These are phyloP conservation scores for Rhegmatorhina hoffmannsi DNA, from an alignment of 2,113 vertebrate species.

Conservation along the genomic window DNA sequence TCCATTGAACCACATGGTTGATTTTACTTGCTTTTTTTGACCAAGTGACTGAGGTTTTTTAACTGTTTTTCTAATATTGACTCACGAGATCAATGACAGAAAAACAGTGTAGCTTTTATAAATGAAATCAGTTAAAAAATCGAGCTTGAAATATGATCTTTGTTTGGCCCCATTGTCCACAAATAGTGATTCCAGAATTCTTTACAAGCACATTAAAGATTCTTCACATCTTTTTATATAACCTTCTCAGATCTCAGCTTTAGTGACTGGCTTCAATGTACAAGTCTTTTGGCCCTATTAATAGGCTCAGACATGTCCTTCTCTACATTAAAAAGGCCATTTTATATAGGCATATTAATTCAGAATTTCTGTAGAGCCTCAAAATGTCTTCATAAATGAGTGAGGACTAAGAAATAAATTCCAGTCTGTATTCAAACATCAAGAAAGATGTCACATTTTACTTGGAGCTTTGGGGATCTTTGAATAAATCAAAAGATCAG, in stretches of 20 bases:
- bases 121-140: not conserved
- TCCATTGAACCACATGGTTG: not conserved
- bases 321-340: not conserved
- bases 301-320: not conserved
- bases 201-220: conserved; percentile 1
- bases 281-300: not conserved
- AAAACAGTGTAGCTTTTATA: not conserved
- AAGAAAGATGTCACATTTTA: not conserved
- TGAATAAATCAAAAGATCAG: not conserved
- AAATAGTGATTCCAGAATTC: not conserved
- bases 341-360: not conserved
- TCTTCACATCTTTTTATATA: not conserved
- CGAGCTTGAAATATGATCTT: not conserved
- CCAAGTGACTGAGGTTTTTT: not conserved
- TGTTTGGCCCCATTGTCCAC: not conserved
- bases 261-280: not conserved
- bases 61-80: not conserved
- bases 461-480: not conserved
- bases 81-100: not conserved
- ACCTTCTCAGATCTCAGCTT: not conserved
- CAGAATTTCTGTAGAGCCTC: not conserved
- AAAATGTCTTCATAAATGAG: not conserved
- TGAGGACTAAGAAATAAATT: not conserved
- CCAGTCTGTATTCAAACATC: not conserved
- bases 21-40: not conserved